These are phyloP conservation scores for Pseudopipra pipra DNA, from an alignment of 2,113 vertebrate genomes.

Conservation along the genomic window DNA sequence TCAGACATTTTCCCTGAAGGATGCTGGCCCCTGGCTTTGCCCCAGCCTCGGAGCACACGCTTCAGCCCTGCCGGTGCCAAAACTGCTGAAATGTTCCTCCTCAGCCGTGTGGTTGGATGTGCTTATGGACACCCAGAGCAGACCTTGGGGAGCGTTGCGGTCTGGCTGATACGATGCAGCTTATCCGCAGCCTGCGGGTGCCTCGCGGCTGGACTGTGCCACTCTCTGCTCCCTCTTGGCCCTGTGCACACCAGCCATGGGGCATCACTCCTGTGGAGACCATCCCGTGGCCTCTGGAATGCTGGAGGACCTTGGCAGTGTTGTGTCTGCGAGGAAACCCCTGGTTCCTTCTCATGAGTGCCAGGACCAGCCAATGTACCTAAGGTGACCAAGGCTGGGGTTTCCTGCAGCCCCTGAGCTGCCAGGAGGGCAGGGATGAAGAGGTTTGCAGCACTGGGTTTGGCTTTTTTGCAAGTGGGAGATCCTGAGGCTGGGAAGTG, in stretches of 20 bases:
- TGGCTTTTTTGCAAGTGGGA: rapidly evolving
- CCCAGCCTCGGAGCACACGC: rapidly evolving
- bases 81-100: background rate
- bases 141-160: rapidly evolving
- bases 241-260: rapidly evolving
- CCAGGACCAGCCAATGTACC: background rate
- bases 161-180: background rate
- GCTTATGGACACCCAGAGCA: background rate
- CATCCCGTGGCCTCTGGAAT: rapidly evolving
- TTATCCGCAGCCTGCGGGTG: background rate
- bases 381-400: background rate
- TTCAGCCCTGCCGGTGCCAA: background rate
- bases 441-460: rapidly evolving
- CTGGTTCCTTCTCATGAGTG: rapidly evolving
- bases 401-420: background rate
- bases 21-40: background rate
- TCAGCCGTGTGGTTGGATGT: rapidly evolving
- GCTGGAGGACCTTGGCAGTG: background rate
- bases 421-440: background rate
- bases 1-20: background rate
- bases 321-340: rapidly evolving
- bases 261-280: background rate
- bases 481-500: background rate
- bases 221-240: background rate
- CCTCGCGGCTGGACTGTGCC: rapidly evolving